Conservation (phyloP, 2,797 vertebrate genomes). For the Amniataba percoides region DNA sequence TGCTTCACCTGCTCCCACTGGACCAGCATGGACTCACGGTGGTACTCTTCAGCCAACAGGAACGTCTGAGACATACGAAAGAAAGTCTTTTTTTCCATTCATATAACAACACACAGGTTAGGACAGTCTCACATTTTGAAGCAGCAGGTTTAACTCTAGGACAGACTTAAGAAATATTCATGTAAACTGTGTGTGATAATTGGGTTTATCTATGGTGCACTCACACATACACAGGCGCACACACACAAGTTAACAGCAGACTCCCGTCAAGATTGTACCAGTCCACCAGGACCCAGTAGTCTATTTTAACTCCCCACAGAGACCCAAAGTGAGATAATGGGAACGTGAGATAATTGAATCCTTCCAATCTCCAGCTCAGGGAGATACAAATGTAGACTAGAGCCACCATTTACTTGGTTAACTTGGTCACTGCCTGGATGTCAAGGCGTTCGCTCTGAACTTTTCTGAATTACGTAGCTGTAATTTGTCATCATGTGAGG, state of each 20-base stretch:
- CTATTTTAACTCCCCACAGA: constrained; percentile 83
- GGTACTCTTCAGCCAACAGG: constrained; percentile 96
- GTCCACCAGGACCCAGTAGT: constrained; percentile 69
- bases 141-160: not conserved
- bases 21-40: constrained; percentile 97
- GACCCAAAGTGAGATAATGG: constrained; percentile 81
- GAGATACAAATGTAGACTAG: constrained; percentile 65
- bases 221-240: not conserved
- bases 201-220: not conserved
- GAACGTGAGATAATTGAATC: constrained; percentile 84
- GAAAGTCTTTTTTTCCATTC: too few species aligned
- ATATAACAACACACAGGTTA: rapidly evolving
- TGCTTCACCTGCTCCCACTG: constrained; percentile 99
- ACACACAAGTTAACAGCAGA: constrained; percentile 56
- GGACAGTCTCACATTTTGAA: not conserved
- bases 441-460: constrained; percentile 23
- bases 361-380: constrained; percentile 69
- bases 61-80: constrained; percentile 88
- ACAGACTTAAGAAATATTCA: not conserved
- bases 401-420: constrained; percentile 57
- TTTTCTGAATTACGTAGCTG: not conserved
- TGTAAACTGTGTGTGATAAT: constrained; percentile 1
- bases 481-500: not conserved
- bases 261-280: constrained; percentile 34
- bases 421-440: constrained; percentile 40